Conservation (phyloP, 1,140 invertebrate species). For the Drosophila hydei region DNA sequence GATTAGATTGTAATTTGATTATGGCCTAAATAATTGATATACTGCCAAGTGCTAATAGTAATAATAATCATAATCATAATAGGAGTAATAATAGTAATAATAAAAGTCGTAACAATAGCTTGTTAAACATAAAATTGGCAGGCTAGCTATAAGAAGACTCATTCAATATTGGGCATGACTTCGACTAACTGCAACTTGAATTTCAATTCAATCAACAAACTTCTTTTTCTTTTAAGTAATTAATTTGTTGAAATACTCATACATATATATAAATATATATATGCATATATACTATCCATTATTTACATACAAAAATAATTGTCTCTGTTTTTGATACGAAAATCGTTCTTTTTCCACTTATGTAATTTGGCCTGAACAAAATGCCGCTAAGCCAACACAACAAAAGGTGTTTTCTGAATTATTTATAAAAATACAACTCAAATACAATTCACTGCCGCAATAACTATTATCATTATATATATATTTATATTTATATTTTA, state of each 20-base stretch:
- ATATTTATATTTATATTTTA: slow-evolving; percentile 16
- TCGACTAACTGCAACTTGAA: slow-evolving; percentile 52
- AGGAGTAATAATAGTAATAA: slow-evolving; percentile 15
- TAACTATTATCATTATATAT: slow-evolving; percentile 10
- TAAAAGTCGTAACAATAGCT: slow-evolving; percentile 25
- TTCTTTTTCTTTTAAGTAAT: slow-evolving; percentile 32
- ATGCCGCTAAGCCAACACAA: slow-evolving; percentile 49
- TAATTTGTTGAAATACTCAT: slow-evolving; percentile 41
- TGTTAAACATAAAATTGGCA: slow-evolving; percentile 66
- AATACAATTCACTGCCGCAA: slow-evolving; percentile 32
- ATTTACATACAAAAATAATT: slow-evolving; percentile 72
- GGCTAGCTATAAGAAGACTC: slow-evolving; percentile 75
- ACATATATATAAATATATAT: slow-evolving; percentile 35
- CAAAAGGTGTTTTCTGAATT: slow-evolving; percentile 48
- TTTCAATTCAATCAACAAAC: slow-evolving; percentile 33
- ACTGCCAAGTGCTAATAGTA: slow-evolving; percentile 24
- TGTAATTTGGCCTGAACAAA: slow-evolving; percentile 41
- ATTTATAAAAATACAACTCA: slow-evolving; percentile 41
- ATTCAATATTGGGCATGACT: slow-evolving; percentile 57
- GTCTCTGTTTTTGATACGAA: slow-evolving; percentile 15
- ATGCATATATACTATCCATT: slow-evolving; percentile 23
- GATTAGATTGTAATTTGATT: slow-evolving; percentile 31
- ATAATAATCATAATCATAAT: slow-evolving; percentile 30
- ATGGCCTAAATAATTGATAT: slow-evolving; percentile 36
- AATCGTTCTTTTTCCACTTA: slow-evolving; percentile 2